Evolutionary conservation across 2,888 invertebrate genomes (phyloP).

Genomic region (Phrixothrix hirtus): DNA sequence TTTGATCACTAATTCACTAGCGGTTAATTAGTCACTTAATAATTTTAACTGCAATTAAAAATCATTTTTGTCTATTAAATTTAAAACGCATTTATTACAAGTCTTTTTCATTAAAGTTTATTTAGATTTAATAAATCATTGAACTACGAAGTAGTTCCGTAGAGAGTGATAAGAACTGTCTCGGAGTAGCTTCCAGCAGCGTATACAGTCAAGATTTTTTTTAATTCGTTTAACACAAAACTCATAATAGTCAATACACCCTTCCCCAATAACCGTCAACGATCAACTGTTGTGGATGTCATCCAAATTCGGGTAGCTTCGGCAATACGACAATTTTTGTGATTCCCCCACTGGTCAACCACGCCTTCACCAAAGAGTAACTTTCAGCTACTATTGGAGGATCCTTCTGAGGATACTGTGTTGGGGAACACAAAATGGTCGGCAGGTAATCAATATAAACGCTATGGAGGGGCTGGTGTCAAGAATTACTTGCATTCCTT

Average conservation of each 20-base stretch:
- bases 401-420: slow-evolving; percentile 42
- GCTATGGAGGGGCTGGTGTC: slow-evolving; percentile 40
- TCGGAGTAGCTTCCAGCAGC: too few species aligned
- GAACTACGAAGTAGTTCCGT: too few species aligned
- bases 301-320: slow-evolving; percentile 37
- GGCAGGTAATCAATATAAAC: slow-evolving; percentile 53
- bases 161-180: too few species aligned
- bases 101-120: too few species aligned
- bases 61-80: too few species aligned
- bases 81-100: too few species aligned
- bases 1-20: background rate
- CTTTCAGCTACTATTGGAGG: slow-evolving; percentile 44
- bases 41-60: too few species aligned
- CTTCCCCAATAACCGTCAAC: slow-evolving; percentile 29
- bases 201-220: too few species aligned
- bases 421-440: slow-evolving; percentile 54
- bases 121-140: too few species aligned
- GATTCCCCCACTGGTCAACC: slow-evolving; percentile 33
- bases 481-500: slow-evolving; percentile 47
- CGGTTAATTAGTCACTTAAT: too few species aligned
- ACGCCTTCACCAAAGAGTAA: slow-evolving; percentile 36
- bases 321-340: slow-evolving; percentile 37
- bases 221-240: slow-evolving; percentile 6
- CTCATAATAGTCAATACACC: slow-evolving; percentile 20
- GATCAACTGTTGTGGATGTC: slow-evolving; percentile 36